A percentile compares a stretch with the other conserved stretches of the same genome.
phyloP scores from a whole-genome alignment of 2,113 vertebrate genomes.

The Malaclemys terrapin region DNA sequence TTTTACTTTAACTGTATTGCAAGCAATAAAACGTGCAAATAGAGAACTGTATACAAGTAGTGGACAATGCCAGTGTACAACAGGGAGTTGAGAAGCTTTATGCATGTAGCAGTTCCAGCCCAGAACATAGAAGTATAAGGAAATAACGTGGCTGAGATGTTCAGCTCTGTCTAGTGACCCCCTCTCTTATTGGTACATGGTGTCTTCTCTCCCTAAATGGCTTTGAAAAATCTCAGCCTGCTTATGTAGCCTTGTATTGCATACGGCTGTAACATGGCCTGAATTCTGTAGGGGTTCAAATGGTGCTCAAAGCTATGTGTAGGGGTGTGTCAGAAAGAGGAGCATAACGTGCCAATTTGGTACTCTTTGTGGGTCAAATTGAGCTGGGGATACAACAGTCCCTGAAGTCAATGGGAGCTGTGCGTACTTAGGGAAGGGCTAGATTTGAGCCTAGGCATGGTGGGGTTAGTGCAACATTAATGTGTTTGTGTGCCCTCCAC shows the following conservation, averaged over 20 bases:
- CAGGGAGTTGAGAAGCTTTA: background rate
- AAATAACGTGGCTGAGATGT: background rate
- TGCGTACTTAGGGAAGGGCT: background rate
- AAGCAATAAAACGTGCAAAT: background rate
- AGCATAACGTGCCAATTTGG: background rate
- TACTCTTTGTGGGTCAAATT: background rate
- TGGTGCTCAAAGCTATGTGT: background rate
- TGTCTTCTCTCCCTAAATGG: background rate
- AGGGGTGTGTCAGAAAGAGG: background rate
- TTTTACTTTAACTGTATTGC: background rate
- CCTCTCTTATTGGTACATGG: background rate
- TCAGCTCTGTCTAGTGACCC: no score
- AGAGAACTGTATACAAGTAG: background rate
- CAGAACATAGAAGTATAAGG: background rate
- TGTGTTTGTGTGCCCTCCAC: background rate
- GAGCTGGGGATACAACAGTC: no score
- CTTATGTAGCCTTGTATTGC: background rate
- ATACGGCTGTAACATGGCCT: background rate
- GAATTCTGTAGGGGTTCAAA: background rate
- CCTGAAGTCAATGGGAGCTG: background rate
- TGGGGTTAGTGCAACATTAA: background rate
- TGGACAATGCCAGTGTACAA: background rate
- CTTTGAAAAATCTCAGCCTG: background rate
- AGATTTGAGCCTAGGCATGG: background rate
- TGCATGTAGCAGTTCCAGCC: background rate